Conservation (phyloP, 1,140 invertebrate genomes). For the Oscheius sp. region DNA sequence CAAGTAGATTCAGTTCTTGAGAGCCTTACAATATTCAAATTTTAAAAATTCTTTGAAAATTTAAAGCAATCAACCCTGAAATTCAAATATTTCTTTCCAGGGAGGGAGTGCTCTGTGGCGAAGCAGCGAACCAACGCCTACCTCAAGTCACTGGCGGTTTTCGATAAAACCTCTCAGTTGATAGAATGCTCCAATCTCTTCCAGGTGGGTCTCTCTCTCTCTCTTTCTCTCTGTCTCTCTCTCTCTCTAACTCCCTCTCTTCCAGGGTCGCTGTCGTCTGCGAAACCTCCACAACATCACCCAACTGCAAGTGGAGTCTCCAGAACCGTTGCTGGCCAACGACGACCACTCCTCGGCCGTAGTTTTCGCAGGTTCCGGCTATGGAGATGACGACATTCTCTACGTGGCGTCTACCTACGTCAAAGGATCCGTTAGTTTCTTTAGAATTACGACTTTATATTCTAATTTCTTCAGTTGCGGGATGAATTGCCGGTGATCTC, state of each 20-base stretch:
- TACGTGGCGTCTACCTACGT: constrained; percentile 56
- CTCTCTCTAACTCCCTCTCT: no score
- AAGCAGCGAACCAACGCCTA: constrained; percentile 48
- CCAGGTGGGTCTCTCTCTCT: no score
- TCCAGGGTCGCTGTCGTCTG: constrained; percentile 55
- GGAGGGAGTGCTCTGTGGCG: not conserved
- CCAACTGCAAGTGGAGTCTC: constrained; percentile 47
- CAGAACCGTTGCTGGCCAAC: constrained; percentile 52
- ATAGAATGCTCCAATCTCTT: constrained; percentile 59
- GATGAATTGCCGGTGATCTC: constrained; percentile 53
- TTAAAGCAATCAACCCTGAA: no score
- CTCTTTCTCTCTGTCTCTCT: no score
- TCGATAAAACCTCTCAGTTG: constrained; percentile 53
- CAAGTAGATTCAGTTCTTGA: no score
- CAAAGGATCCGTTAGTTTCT: not conserved
- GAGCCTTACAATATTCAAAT: no score
- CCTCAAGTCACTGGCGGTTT: constrained; percentile 54
- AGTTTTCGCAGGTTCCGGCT: constrained; percentile 55
- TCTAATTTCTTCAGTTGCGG: constrained; percentile 39
- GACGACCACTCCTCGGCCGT: constrained; percentile 53
- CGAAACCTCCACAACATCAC: constrained; percentile 59
- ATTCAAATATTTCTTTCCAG: constrained; percentile 21
- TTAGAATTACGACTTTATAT: not conserved
- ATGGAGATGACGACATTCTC: constrained; percentile 42
- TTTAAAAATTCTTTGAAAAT: no score